Conservation (phyloP, 1,140 invertebrate genomes). For the Asbolus verrucosus region DNA sequence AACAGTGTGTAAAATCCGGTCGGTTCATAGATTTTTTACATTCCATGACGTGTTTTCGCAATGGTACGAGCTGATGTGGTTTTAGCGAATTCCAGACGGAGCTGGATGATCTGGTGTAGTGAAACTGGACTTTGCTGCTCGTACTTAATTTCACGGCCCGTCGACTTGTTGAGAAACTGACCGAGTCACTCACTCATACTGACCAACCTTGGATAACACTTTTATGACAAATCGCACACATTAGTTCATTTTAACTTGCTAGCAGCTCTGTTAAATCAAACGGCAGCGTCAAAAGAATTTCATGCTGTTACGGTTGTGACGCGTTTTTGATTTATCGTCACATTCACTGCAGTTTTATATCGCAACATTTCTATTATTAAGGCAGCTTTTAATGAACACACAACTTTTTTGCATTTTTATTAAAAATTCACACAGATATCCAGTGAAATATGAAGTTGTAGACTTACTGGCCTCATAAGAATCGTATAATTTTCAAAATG, state of each 20-base stretch:
- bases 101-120: constrained; percentile 42
- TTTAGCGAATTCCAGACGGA: constrained; percentile 21
- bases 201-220: constrained; percentile 36
- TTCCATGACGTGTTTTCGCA: constrained; percentile 33
- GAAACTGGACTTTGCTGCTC: constrained; percentile 40
- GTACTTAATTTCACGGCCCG: constrained; percentile 47
- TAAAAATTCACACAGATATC: too few relatives aligned
- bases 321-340: constrained; percentile 24
- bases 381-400: neutral
- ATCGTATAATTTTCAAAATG: too few relatives aligned
- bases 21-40: constrained; percentile 35
- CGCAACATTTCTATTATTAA: neutral
- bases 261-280: constrained; percentile 16
- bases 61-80: neutral
- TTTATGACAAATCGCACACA: constrained; percentile 36
- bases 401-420: too few relatives aligned
- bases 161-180: constrained; percentile 46
- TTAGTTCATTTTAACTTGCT: constrained; percentile 33
- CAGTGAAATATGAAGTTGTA: too few relatives aligned
- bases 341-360: neutral
- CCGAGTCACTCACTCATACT: constrained; percentile 39
- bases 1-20: constrained; percentile 39
- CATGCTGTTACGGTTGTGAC: constrained; percentile 15
- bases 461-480: too few relatives aligned
- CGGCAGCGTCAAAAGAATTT: constrained; percentile 23